Evolutionary conservation across 2,113 vertebrate genomes (phyloP).

Genomic region (Uropsilus gracilis): DNA sequence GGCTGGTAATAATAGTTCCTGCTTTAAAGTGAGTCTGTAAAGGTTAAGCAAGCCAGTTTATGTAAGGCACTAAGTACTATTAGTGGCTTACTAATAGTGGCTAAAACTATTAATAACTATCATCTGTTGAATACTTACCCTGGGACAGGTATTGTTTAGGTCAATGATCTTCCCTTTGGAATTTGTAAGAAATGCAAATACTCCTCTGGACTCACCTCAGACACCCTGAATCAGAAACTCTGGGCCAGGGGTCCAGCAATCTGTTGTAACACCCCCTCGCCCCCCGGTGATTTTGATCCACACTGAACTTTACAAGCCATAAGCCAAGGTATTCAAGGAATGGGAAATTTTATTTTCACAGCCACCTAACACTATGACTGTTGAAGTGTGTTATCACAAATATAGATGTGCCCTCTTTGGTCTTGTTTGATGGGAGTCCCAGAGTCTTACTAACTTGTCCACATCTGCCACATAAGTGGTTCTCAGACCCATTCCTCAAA

Average conservation of each 20-base stretch:
- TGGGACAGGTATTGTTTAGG: not conserved
- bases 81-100: too few species aligned
- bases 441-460: not conserved
- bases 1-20: not conserved
- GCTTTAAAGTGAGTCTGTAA: not conserved
- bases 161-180: not conserved
- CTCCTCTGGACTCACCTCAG: not conserved
- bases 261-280: not conserved
- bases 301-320: not conserved
- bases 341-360: not conserved
- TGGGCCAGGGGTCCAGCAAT: not conserved
- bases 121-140: not conserved
- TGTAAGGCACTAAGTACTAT: not conserved
- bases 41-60: not conserved
- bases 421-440: not conserved
- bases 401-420: not conserved
- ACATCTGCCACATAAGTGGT: not conserved
- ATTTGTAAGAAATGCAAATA: conserved; percentile 1
- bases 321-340: not conserved
- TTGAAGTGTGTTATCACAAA: not conserved
- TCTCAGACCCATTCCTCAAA: not conserved
- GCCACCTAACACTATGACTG: not conserved
- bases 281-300: not conserved
- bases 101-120: not conserved
- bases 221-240: not conserved